Conservation (phyloP, 2,113 vertebrate species). For the Actinemys pallida region DNA sequence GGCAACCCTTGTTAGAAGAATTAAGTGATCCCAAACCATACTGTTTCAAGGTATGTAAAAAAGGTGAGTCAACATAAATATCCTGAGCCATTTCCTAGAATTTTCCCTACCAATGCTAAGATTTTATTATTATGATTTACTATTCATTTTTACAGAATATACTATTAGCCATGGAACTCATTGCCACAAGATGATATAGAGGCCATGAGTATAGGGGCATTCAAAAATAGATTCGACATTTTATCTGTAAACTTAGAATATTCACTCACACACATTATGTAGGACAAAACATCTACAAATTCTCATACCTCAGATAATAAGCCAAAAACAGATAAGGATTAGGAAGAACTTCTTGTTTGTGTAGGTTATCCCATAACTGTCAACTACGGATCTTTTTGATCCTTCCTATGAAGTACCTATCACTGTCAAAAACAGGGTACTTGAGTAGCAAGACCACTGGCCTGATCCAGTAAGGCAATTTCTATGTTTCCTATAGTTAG, state of each 20-base stretch:
- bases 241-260: neutral
- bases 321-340: neutral
- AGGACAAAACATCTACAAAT: neutral
- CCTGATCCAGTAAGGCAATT: neutral
- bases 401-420: neutral
- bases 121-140: neutral
- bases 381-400: accelerated
- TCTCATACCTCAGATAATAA: neutral
- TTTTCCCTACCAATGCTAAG: accelerated
- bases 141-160: accelerated
- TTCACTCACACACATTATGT: neutral
- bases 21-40: neutral
- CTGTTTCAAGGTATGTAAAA: neutral
- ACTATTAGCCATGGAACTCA: accelerated
- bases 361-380: accelerated
- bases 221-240: neutral
- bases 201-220: neutral
- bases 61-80: neutral
- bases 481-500: neutral
- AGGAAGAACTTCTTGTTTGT: neutral
- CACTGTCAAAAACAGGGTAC: neutral
- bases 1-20: neutral
- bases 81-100: neutral
- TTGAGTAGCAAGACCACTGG: accelerated
- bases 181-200: accelerated